Percentiles rank a stretch among this genome's conserved stretches.
Conservation (phyloP, 2,888 invertebrate genomes). For the Limnephilus marmoratus region DNA sequence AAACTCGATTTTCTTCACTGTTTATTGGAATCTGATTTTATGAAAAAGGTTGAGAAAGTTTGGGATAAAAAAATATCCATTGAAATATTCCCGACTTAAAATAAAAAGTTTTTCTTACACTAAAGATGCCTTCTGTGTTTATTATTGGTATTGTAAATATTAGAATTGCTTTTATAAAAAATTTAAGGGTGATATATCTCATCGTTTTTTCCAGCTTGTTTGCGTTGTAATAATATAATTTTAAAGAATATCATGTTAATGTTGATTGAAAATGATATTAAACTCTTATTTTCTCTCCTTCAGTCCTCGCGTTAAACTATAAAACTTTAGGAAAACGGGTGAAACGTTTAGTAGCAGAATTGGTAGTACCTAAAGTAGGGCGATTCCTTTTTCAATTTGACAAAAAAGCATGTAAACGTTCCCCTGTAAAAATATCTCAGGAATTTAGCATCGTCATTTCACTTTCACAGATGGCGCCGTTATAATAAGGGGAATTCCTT, state of each 20-base stretch:
- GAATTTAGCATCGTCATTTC: slow-evolving; percentile 47
- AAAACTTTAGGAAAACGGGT: neutral
- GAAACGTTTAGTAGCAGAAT: neutral
- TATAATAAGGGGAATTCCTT: slow-evolving; percentile 47
- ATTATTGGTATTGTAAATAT: neutral
- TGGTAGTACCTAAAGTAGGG: neutral
- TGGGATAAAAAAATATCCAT: neutral
- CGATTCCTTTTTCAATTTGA: neutral
- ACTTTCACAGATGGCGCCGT: slow-evolving; percentile 47
- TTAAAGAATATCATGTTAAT: neutral
- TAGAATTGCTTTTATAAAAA: neutral
- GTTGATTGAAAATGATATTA: neutral
- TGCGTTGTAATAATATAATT: neutral
- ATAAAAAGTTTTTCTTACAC: neutral
- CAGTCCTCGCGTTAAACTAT: neutral
- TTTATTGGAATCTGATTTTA: neutral
- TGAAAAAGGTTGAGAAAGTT: neutral
- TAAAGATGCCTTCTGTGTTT: neutral
- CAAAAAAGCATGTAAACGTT: slow-evolving; percentile 10
- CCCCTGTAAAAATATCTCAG: slow-evolving; percentile 34
- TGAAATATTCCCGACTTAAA: neutral
- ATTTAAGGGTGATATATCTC: neutral
- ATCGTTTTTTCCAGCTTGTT: neutral
- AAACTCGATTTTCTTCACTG: slow-evolving; percentile 23
- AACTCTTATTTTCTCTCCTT: neutral